phyloP scores from a whole-genome alignment of 2,888 invertebrate genomes.

The Blomia tropicalis region DNA sequence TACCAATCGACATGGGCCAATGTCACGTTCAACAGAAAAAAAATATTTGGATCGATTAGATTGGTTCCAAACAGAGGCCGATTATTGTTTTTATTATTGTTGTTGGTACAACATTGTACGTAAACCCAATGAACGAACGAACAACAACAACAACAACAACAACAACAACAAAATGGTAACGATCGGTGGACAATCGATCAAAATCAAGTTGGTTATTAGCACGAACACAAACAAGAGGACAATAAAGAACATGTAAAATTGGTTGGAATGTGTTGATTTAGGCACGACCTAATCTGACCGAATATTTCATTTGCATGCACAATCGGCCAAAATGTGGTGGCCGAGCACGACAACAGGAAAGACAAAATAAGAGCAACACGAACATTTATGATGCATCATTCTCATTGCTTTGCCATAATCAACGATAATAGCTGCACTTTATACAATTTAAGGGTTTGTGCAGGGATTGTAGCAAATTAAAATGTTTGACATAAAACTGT shows the following conservation, averaged over 20 bases:
- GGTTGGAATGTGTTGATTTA: not conserved
- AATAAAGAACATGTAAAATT: too few species aligned
- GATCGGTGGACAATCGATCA: not conserved
- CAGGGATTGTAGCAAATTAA: not conserved
- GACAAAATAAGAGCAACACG: too few species aligned
- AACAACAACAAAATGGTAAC: too few species aligned
- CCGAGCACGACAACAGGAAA: too few species aligned
- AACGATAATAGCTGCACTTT: not conserved
- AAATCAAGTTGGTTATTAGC: conserved; percentile 8
- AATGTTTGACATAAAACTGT: not conserved
- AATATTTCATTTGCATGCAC: conserved; percentile 4
- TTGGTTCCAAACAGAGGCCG: not conserved
- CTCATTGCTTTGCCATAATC: not conserved
- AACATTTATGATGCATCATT: too few species aligned
- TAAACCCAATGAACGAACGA: too few species aligned
- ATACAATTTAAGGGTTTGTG: too few species aligned
- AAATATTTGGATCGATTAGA: not conserved
- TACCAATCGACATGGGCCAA: not conserved
- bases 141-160: too few species aligned
- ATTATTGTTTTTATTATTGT: not conserved
- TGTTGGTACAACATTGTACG: too few species aligned
- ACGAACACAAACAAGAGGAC: too few species aligned
- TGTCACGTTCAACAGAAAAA: conserved; percentile 1
- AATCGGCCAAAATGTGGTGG: not conserved
- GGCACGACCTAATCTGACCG: not conserved